Evolutionary conservation across 2,113 vertebrate genomes (phyloP).

Genomic region (Microcebus griseorufus): DNA sequence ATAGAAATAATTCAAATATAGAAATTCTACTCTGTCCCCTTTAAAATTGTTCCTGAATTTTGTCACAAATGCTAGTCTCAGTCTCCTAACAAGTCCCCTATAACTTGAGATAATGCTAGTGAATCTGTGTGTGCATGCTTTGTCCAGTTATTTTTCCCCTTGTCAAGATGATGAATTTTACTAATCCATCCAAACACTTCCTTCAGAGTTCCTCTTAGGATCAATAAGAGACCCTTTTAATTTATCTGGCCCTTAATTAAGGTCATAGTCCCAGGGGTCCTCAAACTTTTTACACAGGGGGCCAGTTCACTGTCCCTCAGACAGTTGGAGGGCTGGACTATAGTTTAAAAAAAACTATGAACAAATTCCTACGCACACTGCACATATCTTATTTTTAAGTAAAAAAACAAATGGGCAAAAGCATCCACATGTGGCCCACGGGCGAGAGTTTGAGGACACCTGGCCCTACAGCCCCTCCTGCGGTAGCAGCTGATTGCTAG

Average conservation of each 20-base stretch:
- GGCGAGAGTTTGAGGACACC: too few relatives aligned
- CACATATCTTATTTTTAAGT: too few relatives aligned
- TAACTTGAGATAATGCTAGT: not conserved
- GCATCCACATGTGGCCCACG: too few relatives aligned
- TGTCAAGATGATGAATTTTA: not conserved
- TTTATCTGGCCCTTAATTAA: not conserved
- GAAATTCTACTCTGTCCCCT: not conserved
- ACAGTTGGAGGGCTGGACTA: too few relatives aligned
- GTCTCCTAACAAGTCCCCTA: not conserved
- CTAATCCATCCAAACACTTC: not conserved
- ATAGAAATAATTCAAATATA: conserved; percentile 12
- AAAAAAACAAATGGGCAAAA: too few relatives aligned
- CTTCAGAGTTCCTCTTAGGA: not conserved
- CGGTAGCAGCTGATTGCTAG: not conserved
- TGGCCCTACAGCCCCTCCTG: not conserved
- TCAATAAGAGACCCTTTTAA: not conserved
- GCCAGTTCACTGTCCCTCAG: too few relatives aligned
- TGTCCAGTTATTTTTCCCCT: not conserved
- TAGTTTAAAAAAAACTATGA: too few relatives aligned
- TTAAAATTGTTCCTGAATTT: not conserved
- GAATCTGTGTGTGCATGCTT: not conserved
- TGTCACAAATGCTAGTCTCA: not conserved
- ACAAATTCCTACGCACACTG: too few relatives aligned
- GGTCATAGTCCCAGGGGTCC: not conserved
- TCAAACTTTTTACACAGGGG: too few relatives aligned